Evolutionary conservation across 2,113 vertebrate species (phyloP).

Genomic region (Synodontis membranacea): DNA sequence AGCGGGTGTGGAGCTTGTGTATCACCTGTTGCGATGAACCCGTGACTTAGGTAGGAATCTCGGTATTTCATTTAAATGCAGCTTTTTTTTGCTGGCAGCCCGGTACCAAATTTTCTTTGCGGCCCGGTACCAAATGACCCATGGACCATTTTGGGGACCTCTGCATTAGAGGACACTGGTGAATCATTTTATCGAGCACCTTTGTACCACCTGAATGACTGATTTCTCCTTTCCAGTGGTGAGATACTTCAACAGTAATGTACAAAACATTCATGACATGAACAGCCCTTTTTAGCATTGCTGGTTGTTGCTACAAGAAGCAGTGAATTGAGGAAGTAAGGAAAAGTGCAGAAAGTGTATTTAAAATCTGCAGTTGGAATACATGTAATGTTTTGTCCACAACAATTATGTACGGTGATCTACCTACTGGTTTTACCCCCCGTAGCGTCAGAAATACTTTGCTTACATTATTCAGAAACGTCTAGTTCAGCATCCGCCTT

Average conservation of each 20-base stretch:
- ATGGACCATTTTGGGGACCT: too few relatives aligned
- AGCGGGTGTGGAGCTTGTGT: too few relatives aligned
- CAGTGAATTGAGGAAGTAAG: not conserved
- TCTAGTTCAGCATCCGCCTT: not conserved
- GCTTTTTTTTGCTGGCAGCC: too few relatives aligned
- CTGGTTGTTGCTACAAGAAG: not conserved
- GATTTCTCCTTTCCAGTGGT: not conserved
- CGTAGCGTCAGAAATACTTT: not conserved
- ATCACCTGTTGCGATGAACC: too few relatives aligned
- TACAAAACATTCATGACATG: not conserved
- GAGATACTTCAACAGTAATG: not conserved
- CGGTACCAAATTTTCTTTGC: too few relatives aligned
- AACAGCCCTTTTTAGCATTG: not conserved
- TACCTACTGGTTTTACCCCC: not conserved
- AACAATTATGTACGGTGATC: not conserved
- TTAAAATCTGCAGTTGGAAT: not conserved
- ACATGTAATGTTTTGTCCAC: not conserved
- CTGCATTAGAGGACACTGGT: not conserved
- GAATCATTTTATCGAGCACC: not conserved
- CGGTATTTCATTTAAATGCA: too few relatives aligned
- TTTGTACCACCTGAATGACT: not conserved
- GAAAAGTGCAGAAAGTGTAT: not conserved
- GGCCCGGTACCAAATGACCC: too few relatives aligned
- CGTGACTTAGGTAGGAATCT: too few relatives aligned
- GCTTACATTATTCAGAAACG: not conserved